A percentile compares a stretch with the other conserved stretches of the same genome.
Evolutionary conservation across 2,113 vertebrate species (phyloP).

Genomic region (Gulo gulo): DNA sequence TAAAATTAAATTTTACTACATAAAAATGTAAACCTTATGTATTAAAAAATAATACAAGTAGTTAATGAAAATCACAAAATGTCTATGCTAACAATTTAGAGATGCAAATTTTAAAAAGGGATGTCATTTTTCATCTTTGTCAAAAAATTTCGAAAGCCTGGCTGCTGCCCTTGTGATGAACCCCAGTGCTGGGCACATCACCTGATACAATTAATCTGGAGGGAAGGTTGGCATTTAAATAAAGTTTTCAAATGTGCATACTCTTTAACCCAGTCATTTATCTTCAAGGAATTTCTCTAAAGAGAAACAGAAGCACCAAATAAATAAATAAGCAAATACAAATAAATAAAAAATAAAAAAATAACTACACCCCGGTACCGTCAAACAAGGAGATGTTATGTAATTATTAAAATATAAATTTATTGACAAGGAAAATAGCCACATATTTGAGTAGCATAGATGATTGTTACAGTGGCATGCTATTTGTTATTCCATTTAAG

Average conservation of each 20-base stretch:
- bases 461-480: background rate
- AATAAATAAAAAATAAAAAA: background rate
- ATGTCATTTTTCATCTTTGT: background rate
- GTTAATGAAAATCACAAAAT: background rate
- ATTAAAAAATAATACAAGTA: background rate
- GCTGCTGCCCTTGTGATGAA: background rate
- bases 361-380: background rate
- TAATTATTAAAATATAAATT: background rate
- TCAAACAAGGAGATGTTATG: background rate
- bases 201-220: background rate
- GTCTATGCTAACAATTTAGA: background rate
- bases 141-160: background rate
- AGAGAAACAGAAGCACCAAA: background rate
- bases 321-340: background rate
- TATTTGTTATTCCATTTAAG: background rate
- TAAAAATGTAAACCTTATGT: background rate
- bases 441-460: background rate
- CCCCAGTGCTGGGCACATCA: background rate
- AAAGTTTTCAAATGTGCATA: background rate
- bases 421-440: background rate
- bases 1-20: background rate
- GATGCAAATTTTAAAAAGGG: background rate
- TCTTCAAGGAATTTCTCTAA: background rate
- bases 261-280: background rate
- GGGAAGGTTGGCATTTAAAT: background rate